Evolutionary conservation across 2,113 vertebrate genomes (phyloP).

Genomic region (Serranochromis macrocephalus): DNA sequence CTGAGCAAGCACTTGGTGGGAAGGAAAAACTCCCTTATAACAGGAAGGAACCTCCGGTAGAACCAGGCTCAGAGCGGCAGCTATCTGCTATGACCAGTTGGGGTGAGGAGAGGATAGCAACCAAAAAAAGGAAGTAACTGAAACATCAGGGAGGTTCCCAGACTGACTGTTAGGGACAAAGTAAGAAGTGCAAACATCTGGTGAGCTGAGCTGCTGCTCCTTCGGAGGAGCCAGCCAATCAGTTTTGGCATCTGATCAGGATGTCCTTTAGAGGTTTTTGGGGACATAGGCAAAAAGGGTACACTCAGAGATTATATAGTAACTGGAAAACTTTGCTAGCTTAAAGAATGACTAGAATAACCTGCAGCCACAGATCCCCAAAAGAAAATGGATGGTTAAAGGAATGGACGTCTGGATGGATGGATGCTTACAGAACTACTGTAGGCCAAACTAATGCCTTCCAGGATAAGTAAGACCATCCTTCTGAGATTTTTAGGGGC

Average conservation of each 20-base stretch:
- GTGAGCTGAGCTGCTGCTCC: background rate
- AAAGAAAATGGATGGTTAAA: background rate
- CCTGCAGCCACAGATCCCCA: accelerated
- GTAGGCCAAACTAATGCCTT: background rate
- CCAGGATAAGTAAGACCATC: background rate
- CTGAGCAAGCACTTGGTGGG: background rate
- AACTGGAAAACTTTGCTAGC: background rate
- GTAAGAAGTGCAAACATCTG: background rate
- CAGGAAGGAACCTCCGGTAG: background rate
- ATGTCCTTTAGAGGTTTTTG: background rate
- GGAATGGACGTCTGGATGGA: background rate
- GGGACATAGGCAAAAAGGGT: accelerated
- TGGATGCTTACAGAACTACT: accelerated
- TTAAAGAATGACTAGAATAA: background rate
- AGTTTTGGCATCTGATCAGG: background rate
- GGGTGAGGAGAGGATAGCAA: background rate
- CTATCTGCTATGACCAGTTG: background rate
- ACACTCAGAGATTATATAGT: accelerated
- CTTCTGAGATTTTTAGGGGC: background rate
- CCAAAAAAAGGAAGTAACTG: background rate
- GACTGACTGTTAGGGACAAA: background rate
- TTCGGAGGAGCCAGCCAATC: background rate
- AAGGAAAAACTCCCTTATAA: accelerated
- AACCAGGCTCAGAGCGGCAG: background rate
- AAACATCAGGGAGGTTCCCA: accelerated